Base-by-base conservation (phyloP, 2,113 vertebrate genomes). In the Collichthys lucidus region DNA sequence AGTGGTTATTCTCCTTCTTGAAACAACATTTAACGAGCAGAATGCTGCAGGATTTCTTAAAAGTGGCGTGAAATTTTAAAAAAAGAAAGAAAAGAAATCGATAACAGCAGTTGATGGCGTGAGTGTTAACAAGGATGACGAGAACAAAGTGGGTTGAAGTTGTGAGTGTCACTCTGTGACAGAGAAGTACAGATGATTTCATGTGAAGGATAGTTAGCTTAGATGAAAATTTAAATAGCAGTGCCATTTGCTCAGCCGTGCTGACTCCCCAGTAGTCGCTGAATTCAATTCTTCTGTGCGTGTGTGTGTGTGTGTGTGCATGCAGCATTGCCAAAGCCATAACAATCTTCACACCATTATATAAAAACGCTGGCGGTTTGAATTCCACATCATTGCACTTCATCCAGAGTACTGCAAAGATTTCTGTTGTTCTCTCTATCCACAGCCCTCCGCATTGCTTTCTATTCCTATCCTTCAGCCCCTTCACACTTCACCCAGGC, bases 31-130 rank as follows among this genome's bases (percentile, higher is more conserved):
- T 9, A 67, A 53, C 62, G 59, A 53, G 31, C 53, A 29, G 35
- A 22, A n/a, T 3, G 62, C 24, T 52, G 56, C 24, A 42, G 17
- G 44, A 75, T 62, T 31, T 79, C 75, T 62, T 66, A 11, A 84
- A 85, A 89, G 11, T 76, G 55, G 72, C 44, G 52, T 71, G 63
- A 80, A 74, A 92, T 83, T 11, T 5, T 4, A 29, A 29, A 29
- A 29, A 20, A 76, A 80, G 50, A 63, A 6, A 47, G 62, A 74
- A 75, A 79, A 47, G 62, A 74, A 75, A 79, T 65, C 44, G 60
- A 31, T 46, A 35, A 17, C 22, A 61, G 17, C 26, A 35, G 29
- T 29, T 10, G 55, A 62, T 66, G 68, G 31, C 20, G 69, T 26
- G 69, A 60, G 75, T 66, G 57, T 78, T 65, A 75, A 80, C 11